These are phyloP conservation scores for Lepidocolaptes lacrymiger DNA, from an alignment of 2,797 vertebrate species.

Conservation along the genomic window DNA sequence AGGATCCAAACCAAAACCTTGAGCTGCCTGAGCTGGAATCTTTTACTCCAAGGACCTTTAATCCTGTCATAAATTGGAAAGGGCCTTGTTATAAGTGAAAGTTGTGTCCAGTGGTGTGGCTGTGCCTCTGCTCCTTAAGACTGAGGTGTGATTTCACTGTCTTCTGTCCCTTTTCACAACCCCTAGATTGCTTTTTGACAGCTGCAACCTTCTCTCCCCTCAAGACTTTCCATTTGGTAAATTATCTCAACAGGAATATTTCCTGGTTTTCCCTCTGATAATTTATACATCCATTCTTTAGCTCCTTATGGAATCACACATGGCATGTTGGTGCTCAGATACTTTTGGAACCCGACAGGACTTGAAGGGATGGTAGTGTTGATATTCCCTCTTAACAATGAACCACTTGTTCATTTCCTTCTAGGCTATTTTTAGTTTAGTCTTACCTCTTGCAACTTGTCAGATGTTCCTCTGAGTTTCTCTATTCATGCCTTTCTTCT, in stretches of 20 bases:
- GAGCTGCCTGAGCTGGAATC: neutral
- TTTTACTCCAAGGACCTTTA: neutral
- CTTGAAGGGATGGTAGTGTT: neutral
- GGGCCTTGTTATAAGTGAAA: accelerated
- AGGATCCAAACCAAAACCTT: neutral
- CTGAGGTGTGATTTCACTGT: accelerated
- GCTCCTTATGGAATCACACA: accelerated
- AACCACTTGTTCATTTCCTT: neutral
- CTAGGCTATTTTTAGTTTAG: neutral
- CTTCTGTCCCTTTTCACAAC: neutral
- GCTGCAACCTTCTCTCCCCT: neutral
- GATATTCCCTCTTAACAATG: neutral
- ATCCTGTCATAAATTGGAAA: neutral
- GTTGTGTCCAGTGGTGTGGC: neutral
- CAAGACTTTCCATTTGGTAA: neutral
- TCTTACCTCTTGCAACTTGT: neutral
- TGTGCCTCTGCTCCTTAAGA: neutral
- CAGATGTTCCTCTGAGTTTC: neutral
- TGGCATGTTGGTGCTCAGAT: neutral
- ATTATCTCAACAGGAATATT: neutral
- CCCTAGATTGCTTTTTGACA: neutral
- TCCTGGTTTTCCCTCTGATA: neutral
- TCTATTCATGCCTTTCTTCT: neutral
- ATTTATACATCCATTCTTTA: neutral
- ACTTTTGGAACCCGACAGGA: neutral